Base-by-base conservation (phyloP, 2,888 invertebrate species). In the Cyrtodaria siliqua region DNA sequence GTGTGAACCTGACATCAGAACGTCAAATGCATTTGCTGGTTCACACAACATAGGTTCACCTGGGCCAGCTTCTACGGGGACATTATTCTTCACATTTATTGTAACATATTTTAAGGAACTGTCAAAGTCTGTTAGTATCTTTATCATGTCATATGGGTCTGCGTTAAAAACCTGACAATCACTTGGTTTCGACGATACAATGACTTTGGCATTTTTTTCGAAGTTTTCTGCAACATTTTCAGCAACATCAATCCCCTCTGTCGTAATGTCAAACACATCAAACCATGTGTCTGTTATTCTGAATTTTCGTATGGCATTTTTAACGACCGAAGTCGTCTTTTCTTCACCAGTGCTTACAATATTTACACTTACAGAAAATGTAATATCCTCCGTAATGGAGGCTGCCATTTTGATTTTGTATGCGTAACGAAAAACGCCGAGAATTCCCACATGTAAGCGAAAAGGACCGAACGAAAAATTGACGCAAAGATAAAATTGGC, bases 1-100 rank as follows among this genome's bases (percentile, higher is more conserved):
- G 42, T 57, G 57, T 57, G 57, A 57, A 57, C 57, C 57, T 57
- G 57, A 57, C 57, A 57, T 57, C 57, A 57, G 57, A 57, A 57
- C 57, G 38, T 38, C 57, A 57, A 42, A 57, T 57, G 57, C 57
- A 57, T 57, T 57, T 57, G 57, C 57, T 57, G 57, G 38, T 57
- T 57, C 42, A 57, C 57, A 57, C 57, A 57, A 57, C 57, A 57
- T 57, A 57, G 57, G 57, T 42, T 57, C 42, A 57, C 57, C 57
- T 57, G 38, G 42, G 42, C 57, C 57, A 57, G 38, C 57, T 57
- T 57, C 42, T 57, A 57, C 57, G 33, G 57, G 57, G 40, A 57
- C 57, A 57, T 57, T 40, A 57, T 38, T 57, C 57, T 57, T 57
- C 57, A 57, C 38, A 57, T 57, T 57, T 57, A 57, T 57, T 57